Evolutionary conservation across 2,113 vertebrate species (phyloP).

Genomic region (Cyrtonyx montezumae): DNA sequence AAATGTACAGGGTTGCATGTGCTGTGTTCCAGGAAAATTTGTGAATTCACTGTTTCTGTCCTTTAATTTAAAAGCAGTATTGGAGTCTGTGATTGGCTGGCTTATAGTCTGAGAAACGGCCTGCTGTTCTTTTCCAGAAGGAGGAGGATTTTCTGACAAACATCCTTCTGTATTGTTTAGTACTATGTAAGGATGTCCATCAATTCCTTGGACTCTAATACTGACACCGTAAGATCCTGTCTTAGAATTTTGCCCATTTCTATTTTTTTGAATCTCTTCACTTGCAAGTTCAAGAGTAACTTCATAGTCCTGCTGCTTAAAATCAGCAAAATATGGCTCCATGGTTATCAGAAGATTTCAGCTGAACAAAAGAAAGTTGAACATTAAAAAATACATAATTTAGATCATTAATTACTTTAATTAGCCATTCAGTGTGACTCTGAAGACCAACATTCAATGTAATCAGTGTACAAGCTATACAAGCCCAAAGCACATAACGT

Average conservation of each 20-base stretch:
- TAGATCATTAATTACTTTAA: not conserved
- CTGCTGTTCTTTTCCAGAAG: slow-evolving; percentile 74
- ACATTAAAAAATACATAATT: not conserved
- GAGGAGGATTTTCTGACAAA: slow-evolving; percentile 69
- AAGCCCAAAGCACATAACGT: not conserved
- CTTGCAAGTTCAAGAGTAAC: slow-evolving; percentile 64
- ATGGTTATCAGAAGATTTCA: slow-evolving; percentile 71
- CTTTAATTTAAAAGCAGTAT: slow-evolving; percentile 72
- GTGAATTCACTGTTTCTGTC: slow-evolving; percentile 52
- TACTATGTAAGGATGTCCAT: slow-evolving; percentile 96
- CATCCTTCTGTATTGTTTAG: slow-evolving; percentile 91
- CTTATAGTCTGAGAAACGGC: slow-evolving; percentile 60
- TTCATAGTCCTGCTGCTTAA: slow-evolving; percentile 80
- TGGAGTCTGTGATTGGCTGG: slow-evolving; percentile 75
- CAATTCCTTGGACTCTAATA: slow-evolving; percentile 96
- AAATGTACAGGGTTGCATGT: slow-evolving; percentile 60
- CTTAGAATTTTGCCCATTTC: slow-evolving; percentile 76
- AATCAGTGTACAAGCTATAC: not conserved
- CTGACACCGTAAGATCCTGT: slow-evolving; percentile 91
- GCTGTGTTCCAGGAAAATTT: slow-evolving; percentile 77
- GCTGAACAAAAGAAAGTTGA: slow-evolving; percentile 41
- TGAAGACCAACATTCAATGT: not conserved
- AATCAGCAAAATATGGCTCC: slow-evolving; percentile 88
- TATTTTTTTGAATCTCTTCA: slow-evolving; percentile 59
- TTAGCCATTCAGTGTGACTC: not conserved